Conservation (phyloP, 2,113 vertebrate species). For the Colius striatus region DNA sequence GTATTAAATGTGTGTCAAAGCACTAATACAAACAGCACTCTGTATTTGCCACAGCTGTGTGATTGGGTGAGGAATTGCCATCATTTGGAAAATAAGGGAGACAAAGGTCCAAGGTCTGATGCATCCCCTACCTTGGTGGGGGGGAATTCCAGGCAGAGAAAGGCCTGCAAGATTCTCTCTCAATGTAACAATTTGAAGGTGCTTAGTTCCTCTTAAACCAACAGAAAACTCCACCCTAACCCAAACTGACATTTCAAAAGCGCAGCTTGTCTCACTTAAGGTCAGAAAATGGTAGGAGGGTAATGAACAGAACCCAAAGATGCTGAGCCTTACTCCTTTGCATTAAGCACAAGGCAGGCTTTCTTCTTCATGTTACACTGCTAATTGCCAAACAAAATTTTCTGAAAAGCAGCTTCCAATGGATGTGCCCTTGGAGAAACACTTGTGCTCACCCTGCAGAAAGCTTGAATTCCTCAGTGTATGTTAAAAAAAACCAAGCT, state of each 20-base stretch:
- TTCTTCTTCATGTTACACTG: constrained; percentile 8
- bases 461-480: constrained; percentile 49
- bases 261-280: constrained; percentile 13
- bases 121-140: fast-evolving
- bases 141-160: neutral
- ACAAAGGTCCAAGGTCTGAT: neutral
- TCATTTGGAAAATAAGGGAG: neutral
- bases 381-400: constrained; percentile 58
- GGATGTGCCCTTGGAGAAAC: constrained; percentile 52
- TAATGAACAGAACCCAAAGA: neutral
- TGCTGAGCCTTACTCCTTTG: constrained; percentile 19
- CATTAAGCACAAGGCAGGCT: constrained; percentile 12
- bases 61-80: neutral
- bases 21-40: fast-evolving
- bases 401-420: constrained; percentile 44
- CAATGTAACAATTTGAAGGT: neutral
- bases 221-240: neutral
- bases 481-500: constrained; percentile 37
- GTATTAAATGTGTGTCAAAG: neutral
- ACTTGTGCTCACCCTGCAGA: constrained; percentile 48
- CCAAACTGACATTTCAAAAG: neutral
- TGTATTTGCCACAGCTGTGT: neutral
- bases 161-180: neutral
- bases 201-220: neutral
- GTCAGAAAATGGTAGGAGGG: neutral